phyloP scores from a whole-genome alignment of 2,888 invertebrate species.

The Lepidocyrtoides sp. region DNA sequence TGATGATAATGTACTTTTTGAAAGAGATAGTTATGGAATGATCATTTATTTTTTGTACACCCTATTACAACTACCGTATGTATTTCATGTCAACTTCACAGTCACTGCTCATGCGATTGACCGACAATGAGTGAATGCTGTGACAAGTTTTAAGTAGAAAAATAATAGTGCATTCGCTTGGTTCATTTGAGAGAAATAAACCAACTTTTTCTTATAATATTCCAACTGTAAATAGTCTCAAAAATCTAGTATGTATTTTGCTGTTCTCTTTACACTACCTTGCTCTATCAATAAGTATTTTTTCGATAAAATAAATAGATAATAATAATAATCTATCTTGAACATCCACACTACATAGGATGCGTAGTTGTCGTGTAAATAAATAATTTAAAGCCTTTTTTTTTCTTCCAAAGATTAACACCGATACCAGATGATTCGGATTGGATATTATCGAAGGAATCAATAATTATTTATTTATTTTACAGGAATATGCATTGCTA shows the following conservation, averaged over 20 bases:
- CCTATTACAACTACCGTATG: slow-evolving; percentile 17
- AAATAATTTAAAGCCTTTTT: neutral
- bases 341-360: slow-evolving; percentile 60
- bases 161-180: slow-evolving; percentile 50
- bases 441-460: neutral
- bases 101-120: slow-evolving; percentile 60
- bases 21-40: slow-evolving; percentile 10
- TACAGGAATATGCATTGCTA: neutral
- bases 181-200: slow-evolving; percentile 4
- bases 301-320: neutral
- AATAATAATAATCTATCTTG: neutral
- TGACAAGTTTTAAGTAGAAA: slow-evolving; percentile 46
- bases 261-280: slow-evolving; percentile 39
- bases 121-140: slow-evolving; percentile 56
- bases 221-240: neutral
- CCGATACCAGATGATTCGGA: neutral
- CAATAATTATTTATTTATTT: neutral
- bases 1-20: slow-evolving; percentile 14
- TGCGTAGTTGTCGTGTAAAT: slow-evolving; percentile 31
- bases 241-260: slow-evolving; percentile 1
- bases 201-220: slow-evolving; percentile 15
- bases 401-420: neutral
- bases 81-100: slow-evolving; percentile 36
- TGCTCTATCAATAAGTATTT: slow-evolving; percentile 26
- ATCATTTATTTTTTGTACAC: slow-evolving; percentile 26